phyloP scores from a whole-genome alignment of 2,113 vertebrate species.

The Solenodon paradoxus region DNA sequence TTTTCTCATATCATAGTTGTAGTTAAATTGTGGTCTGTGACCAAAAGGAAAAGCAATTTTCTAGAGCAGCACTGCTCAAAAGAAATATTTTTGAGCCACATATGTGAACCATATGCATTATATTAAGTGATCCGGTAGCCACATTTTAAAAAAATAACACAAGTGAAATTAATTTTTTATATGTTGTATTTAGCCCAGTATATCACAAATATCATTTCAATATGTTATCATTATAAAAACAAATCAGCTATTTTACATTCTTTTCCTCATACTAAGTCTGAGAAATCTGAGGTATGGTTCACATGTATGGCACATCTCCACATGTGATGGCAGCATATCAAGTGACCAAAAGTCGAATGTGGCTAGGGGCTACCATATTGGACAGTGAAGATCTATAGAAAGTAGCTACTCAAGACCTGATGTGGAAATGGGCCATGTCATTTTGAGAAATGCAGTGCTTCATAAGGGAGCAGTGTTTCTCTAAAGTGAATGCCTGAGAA shows the following conservation, averaged over 20 bases:
- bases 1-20: conserved; percentile 27
- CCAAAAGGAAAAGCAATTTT: conserved; percentile 35
- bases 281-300: not conserved
- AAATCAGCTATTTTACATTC: not conserved
- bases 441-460: not conserved
- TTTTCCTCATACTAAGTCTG: conserved; percentile 43
- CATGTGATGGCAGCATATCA: not conserved
- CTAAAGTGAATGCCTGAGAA: conserved; percentile 4
- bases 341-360: not conserved
- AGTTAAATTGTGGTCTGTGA: conserved; percentile 29
- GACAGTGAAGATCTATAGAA: conserved; percentile 5
- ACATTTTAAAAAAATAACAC: conserved; percentile 16
- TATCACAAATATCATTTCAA: conserved; percentile 9
- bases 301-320: not conserved
- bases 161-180: conserved; percentile 31
- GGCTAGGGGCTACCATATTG: not conserved
- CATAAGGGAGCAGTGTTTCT: not conserved
- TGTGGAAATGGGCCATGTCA: not conserved
- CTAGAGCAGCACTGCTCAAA: conserved; percentile 23
- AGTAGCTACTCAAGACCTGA: not conserved
- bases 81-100: not conserved
- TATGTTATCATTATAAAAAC: not conserved
- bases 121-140: conserved; percentile 11
- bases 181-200: not conserved
- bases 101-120: not conserved